These are phyloP conservation scores for Paracanthobrama guichenoti DNA, from an alignment of 2,113 vertebrate species.

Conservation along the genomic window DNA sequence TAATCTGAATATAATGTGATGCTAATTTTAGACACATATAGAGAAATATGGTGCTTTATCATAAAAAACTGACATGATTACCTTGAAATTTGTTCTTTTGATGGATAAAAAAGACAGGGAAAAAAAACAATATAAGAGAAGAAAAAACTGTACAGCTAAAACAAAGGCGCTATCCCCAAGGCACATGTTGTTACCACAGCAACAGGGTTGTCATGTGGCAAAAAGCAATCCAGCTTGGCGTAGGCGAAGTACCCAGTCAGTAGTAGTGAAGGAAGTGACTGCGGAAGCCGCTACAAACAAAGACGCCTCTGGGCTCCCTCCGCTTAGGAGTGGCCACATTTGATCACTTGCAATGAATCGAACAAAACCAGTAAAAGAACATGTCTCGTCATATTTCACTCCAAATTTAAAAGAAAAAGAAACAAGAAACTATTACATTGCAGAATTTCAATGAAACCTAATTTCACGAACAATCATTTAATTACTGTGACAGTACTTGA, in stretches of 20 bases:
- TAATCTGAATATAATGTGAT: background rate
- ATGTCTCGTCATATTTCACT: background rate
- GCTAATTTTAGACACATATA: slow-evolving; percentile 4
- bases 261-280: slow-evolving; percentile 3
- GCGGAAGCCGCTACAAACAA: background rate
- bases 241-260: slow-evolving; percentile 24
- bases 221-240: slow-evolving; percentile 55
- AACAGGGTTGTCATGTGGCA: slow-evolving; percentile 73
- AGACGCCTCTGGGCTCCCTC: slow-evolving; percentile 2
- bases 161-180: slow-evolving; percentile 76
- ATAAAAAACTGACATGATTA: slow-evolving; percentile 25
- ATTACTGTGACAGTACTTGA: background rate
- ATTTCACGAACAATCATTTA: background rate
- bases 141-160: slow-evolving; percentile 56
- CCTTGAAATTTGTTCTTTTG: slow-evolving; percentile 31
- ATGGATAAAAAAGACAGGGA: background rate
- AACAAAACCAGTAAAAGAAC: background rate
- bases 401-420: background rate
- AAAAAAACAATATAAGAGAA: slow-evolving; percentile 37
- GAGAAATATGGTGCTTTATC: slow-evolving; percentile 12
- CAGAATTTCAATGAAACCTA: background rate
- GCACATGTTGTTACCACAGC: slow-evolving; percentile 74
- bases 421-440: background rate
- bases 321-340: background rate
- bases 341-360: background rate